These are phyloP conservation scores for Marronus borbonicus DNA, from an alignment of 2,888 invertebrate genomes.

Conservation along the genomic window DNA sequence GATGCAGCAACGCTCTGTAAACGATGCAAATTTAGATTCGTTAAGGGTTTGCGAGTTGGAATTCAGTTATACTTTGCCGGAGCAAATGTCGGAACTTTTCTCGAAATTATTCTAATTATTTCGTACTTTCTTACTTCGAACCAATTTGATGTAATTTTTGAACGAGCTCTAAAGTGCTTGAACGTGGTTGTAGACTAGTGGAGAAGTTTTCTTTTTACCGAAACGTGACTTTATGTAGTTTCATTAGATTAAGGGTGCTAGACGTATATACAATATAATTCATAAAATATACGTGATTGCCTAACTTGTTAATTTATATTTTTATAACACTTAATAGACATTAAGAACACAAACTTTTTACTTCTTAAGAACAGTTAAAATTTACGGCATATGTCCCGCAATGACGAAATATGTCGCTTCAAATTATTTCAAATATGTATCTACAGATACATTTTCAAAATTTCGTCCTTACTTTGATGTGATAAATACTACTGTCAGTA, in stretches of 20 bases:
- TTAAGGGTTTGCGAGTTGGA: slow-evolving; percentile 2
- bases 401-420: too few relatives aligned
- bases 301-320: too few relatives aligned
- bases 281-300: too few relatives aligned
- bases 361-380: too few relatives aligned
- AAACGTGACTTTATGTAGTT: slow-evolving; percentile 6
- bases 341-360: too few relatives aligned
- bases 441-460: too few relatives aligned
- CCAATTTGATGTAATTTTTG: slow-evolving; percentile 23
- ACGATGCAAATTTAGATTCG: slow-evolving; percentile 12
- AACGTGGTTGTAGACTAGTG: background rate
- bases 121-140: slow-evolving; percentile 18
- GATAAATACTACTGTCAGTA: too few relatives aligned
- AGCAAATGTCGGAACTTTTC: slow-evolving; percentile 7
- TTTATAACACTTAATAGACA: too few relatives aligned
- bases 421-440: too few relatives aligned
- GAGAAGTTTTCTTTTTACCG: background rate
- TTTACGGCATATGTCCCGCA: too few relatives aligned
- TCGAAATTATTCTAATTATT: slow-evolving; percentile 31
- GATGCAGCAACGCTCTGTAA: slow-evolving; percentile 5
- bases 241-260: background rate
- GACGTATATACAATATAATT: background rate
- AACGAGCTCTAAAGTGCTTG: background rate
- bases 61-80: background rate
- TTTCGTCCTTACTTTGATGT: too few relatives aligned